A percentile compares a stretch with the other conserved stretches of the same genome.
Conservation (phyloP, 2,888 invertebrate genomes). For the Platycheirus rosarum region DNA sequence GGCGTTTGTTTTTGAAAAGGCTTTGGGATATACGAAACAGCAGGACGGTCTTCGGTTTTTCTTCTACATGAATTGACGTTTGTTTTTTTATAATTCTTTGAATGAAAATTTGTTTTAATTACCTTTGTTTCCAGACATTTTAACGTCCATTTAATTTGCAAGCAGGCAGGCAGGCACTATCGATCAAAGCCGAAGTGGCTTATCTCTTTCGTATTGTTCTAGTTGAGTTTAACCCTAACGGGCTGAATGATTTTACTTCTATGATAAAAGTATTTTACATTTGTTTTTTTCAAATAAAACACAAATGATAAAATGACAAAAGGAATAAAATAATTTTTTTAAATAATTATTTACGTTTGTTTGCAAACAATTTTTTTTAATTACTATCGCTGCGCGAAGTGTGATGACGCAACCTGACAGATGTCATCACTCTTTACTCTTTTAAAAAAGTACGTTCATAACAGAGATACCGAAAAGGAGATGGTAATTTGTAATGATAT, state of each 20-base stretch:
- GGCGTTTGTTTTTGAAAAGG: slow-evolving; percentile 79
- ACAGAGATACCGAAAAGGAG: too few relatives aligned
- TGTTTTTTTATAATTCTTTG: neutral
- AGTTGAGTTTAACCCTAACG: slow-evolving; percentile 5
- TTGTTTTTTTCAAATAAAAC: slow-evolving; percentile 2
- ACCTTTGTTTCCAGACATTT: slow-evolving; percentile 61
- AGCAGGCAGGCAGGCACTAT: neutral
- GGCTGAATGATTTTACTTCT: slow-evolving; percentile 12
- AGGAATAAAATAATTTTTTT: slow-evolving; percentile 47
- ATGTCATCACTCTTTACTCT: slow-evolving; percentile 21
- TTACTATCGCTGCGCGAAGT: neutral
- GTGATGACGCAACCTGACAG: slow-evolving; percentile 58
- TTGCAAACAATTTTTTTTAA: slow-evolving; percentile 63
- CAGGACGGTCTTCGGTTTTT: slow-evolving; percentile 79
- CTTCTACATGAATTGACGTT: slow-evolving; percentile 37
- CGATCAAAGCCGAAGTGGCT: neutral
- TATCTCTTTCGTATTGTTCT: too few relatives aligned
- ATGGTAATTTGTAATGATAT: too few relatives aligned
- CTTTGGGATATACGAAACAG: slow-evolving; percentile 80
- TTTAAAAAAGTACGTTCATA: too few relatives aligned
- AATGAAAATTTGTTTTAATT: neutral
- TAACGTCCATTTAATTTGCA: slow-evolving; percentile 36
- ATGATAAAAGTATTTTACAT: slow-evolving; percentile 10
- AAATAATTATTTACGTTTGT: slow-evolving; percentile 54
- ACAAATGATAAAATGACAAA: slow-evolving; percentile 5